A percentile compares a stretch with the other conserved stretches of the same genome.
Evolutionary conservation across 2,113 vertebrate species (phyloP).

Genomic region (Ifrita kowaldi): DNA sequence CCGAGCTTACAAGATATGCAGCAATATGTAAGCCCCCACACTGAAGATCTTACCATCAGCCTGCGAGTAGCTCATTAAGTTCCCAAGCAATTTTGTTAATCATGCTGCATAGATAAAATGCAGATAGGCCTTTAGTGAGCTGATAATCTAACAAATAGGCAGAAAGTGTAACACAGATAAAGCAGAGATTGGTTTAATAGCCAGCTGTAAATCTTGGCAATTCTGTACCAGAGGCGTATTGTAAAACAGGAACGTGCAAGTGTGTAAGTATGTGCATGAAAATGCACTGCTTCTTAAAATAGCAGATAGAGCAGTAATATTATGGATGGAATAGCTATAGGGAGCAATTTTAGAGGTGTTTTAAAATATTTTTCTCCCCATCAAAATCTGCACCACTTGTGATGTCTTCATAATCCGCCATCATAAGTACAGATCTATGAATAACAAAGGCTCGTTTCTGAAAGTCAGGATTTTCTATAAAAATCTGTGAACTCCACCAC

Average conservation of each 20-base stretch:
- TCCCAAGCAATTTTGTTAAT: slow-evolving; percentile 11
- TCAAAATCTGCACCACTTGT: neutral
- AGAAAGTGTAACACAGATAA: slow-evolving; percentile 52
- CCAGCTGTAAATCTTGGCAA: slow-evolving; percentile 48
- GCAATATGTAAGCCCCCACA: neutral
- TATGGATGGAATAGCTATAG: neutral
- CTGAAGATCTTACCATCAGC: neutral
- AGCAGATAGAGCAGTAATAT: neutral
- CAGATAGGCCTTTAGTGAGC: slow-evolving; percentile 52
- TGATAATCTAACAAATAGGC: slow-evolving; percentile 55
- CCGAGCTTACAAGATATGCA: neutral
- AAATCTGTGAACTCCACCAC: neutral
- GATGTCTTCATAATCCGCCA: neutral
- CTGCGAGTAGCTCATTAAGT: slow-evolving; percentile 37
- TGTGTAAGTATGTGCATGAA: slow-evolving; percentile 1
- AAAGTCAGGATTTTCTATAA: neutral
- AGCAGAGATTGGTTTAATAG: slow-evolving; percentile 32
- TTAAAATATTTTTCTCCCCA: slow-evolving; percentile 16
- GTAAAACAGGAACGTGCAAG: slow-evolving; percentile 8
- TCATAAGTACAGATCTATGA: neutral
- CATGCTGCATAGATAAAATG: slow-evolving; percentile 39
- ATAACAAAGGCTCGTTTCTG: neutral
- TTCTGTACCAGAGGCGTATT: neutral
- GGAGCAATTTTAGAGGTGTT: slow-evolving; percentile 16
- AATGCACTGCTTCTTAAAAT: slow-evolving; percentile 25